phyloP scores from a whole-genome alignment of 2,113 vertebrate genomes.

The Grus americana region DNA sequence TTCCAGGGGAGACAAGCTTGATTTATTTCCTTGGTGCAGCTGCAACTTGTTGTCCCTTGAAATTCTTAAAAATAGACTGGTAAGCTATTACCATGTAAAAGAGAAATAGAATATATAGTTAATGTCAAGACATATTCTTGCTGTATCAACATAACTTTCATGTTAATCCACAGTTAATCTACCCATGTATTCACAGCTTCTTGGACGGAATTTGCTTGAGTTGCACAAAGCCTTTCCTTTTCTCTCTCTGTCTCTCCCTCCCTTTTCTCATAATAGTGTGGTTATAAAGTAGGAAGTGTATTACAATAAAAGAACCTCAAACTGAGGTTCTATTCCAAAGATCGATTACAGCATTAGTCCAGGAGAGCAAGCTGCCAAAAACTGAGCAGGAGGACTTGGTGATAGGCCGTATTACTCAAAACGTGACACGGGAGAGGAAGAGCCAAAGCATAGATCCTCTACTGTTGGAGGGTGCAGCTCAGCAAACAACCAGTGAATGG shows the following conservation, averaged over 20 bases:
- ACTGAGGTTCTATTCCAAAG: not conserved
- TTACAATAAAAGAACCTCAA: not conserved
- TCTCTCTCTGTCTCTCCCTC: not conserved
- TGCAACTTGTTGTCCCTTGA: not conserved
- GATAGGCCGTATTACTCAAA: not conserved
- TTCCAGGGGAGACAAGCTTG: not conserved
- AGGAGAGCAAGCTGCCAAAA: constrained; percentile 1
- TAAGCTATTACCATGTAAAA: not conserved
- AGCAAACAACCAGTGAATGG: not conserved
- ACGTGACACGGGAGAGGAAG: not conserved
- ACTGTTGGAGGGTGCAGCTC: not conserved
- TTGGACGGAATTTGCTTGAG: not conserved
- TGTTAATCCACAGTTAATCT: not conserved
- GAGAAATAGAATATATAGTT: not conserved
- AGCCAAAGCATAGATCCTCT: not conserved
- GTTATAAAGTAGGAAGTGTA: not conserved
- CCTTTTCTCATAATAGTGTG: not conserved
- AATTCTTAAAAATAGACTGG: not conserved
- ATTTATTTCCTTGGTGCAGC: not conserved
- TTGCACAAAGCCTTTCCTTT: not conserved
- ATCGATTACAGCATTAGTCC: not conserved
- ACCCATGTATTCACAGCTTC: not conserved
- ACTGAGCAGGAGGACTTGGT: not conserved
- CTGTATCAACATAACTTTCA: not conserved
- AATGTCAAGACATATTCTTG: not conserved